Conservation (phyloP, 2,113 vertebrate species). For the Sebastes fasciatus region DNA sequence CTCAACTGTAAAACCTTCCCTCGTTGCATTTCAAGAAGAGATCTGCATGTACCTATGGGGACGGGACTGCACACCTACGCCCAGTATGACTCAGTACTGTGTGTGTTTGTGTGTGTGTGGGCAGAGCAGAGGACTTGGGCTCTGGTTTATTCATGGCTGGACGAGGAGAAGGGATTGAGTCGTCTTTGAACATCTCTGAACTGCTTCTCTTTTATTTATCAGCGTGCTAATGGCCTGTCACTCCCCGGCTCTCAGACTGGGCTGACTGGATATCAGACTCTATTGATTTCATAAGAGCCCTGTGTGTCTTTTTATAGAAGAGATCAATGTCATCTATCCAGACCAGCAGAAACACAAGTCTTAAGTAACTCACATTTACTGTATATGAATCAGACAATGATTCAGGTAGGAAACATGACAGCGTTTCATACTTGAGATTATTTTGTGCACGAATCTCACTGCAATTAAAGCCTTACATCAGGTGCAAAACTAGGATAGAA, state of each 20-base stretch:
- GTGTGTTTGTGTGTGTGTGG: neutral
- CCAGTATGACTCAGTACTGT: neutral
- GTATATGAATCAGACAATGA: neutral
- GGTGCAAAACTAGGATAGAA: neutral
- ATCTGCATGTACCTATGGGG: slow-evolving; percentile 4
- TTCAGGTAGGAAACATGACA: neutral
- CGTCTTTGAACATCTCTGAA: slow-evolving; percentile 18
- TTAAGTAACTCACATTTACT: neutral
- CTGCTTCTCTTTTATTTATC: slow-evolving; percentile 29
- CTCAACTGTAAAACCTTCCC: neutral
- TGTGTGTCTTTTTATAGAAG: neutral
- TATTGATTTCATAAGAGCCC: slow-evolving; percentile 7
- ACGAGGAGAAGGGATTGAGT: neutral
- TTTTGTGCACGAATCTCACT: neutral
- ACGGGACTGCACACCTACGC: slow-evolving; percentile 4
- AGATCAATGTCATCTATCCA: slow-evolving; percentile 14
- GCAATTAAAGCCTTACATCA: neutral
- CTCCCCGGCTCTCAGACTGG: neutral
- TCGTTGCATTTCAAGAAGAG: neutral
- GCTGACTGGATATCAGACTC: slow-evolving; percentile 2
- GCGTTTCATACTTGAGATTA: neutral
- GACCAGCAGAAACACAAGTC: neutral
- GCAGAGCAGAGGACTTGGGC: neutral
- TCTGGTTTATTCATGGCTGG: slow-evolving; percentile 29
- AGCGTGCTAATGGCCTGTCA: slow-evolving; percentile 5